Evolutionary conservation across 1,140 invertebrate genomes (phyloP).

Genomic region (Scaptomyza pallida): DNA sequence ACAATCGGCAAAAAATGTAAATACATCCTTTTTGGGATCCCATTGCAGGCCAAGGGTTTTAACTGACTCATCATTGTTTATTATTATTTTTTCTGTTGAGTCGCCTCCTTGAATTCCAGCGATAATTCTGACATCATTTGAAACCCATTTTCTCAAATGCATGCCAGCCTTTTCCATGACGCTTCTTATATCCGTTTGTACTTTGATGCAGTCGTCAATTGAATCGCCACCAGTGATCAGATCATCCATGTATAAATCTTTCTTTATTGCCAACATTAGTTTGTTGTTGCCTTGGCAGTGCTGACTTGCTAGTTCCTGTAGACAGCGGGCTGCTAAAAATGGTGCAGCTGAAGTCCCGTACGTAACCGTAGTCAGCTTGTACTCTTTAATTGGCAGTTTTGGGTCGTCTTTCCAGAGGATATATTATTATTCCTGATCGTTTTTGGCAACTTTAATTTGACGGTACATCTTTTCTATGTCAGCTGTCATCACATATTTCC

Average conservation of each 20-base stretch:
- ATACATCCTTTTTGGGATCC: not conserved
- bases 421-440: no score
- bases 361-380: not conserved
- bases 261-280: not conserved
- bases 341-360: not conserved
- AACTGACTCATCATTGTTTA: no score
- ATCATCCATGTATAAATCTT: no score
- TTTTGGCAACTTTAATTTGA: not conserved
- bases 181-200: not conserved
- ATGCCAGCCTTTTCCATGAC: not conserved
- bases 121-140: not conserved
- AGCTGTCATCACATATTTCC: not conserved
- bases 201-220: not conserved
- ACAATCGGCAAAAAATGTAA: not conserved
- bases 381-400: no score
- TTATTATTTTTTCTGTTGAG: no score
- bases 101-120: not conserved
- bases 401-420: no score
- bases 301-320: not conserved
- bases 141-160: conserved; percentile 1
- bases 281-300: not conserved
- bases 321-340: conserved; percentile 3
- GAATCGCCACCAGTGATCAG: conserved; percentile 2
- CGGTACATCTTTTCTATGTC: not conserved
- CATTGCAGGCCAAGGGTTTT: not conserved